These are phyloP conservation scores for Oxyura jamaicensis DNA, from an alignment of 2,113 vertebrate genomes.

Conservation along the genomic window DNA sequence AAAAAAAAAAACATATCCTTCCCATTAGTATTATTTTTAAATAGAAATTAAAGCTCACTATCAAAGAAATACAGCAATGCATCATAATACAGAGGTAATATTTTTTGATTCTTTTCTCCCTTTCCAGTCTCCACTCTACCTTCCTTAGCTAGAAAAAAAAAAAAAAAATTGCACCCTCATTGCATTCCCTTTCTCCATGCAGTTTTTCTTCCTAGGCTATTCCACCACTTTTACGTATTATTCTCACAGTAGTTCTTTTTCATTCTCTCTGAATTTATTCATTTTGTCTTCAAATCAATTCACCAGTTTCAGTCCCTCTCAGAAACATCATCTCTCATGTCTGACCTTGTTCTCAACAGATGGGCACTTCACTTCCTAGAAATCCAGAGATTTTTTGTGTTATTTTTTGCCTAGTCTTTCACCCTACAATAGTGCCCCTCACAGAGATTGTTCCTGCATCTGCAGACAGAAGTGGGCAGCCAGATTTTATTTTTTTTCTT, in stretches of 20 bases:
- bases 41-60: neutral
- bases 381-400: neutral
- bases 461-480: neutral
- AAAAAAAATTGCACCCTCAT: neutral
- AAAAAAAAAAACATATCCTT: neutral
- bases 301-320: neutral
- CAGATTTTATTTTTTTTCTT: neutral
- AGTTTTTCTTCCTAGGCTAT: neutral
- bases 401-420: neutral
- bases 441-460: neutral
- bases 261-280: neutral
- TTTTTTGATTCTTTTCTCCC: neutral
- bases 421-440: neutral
- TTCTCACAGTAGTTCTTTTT: neutral
- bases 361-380: neutral
- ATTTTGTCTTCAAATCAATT: neutral
- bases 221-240: neutral
- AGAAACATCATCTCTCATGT: neutral
- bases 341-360: neutral
- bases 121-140: neutral
- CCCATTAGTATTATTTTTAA: too few relatives aligned
- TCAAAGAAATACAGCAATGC: neutral
- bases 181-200: neutral
- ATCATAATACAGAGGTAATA: neutral
- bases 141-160: neutral